A percentile compares a stretch with the other conserved stretches of the same genome.
Evolutionary conservation across 2,113 vertebrate genomes (phyloP).

Genomic region (Ceyx margarethae): DNA sequence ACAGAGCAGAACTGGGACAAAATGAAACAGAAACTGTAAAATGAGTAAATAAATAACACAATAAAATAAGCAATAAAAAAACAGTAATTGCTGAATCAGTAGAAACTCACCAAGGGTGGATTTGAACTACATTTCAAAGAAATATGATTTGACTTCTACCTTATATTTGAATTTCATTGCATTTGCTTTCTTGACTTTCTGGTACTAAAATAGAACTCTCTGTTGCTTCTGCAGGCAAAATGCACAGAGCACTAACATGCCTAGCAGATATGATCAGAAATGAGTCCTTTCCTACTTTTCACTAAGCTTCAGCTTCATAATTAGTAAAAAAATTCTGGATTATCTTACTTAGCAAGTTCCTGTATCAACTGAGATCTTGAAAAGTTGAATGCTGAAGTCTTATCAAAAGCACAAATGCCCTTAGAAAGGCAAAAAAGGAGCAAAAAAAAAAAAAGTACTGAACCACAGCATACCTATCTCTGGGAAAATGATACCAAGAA

Average conservation of each 20-base stretch:
- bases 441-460: not conserved
- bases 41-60: not conserved
- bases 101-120: not conserved
- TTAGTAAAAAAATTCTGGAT: not conserved
- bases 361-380: not conserved
- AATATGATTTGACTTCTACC: not conserved
- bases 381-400: not conserved
- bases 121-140: not conserved
- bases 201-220: not conserved
- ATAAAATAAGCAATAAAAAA: not conserved
- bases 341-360: not conserved
- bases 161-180: not conserved
- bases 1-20: not conserved
- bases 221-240: not conserved
- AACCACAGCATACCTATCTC: not conserved
- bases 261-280: not conserved
- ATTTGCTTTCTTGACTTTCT: not conserved
- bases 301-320: not conserved
- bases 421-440: not conserved
- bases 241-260: not conserved
- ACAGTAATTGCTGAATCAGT: not conserved
- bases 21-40: not conserved
- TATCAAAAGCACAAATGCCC: not conserved
- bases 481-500: not conserved
- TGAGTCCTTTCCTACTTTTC: not conserved